Evolutionary conservation across 1,140 invertebrate species (phyloP).

Genomic region (Pissodes strobi): DNA sequence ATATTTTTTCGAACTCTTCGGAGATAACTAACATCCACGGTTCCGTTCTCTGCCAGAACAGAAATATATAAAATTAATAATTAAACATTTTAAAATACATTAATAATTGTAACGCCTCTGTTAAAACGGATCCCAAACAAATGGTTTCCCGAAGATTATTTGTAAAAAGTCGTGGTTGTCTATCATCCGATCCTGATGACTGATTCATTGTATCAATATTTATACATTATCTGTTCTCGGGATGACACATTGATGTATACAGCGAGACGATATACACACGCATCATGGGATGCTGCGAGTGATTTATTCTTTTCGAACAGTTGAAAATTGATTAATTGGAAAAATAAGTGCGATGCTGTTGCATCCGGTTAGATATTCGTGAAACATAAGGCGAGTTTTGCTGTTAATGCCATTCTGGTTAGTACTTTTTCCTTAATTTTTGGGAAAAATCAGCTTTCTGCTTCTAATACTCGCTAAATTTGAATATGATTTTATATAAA

Average conservation of each 20-base stretch:
- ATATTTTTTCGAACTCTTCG: too few species aligned
- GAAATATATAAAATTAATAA: too few species aligned
- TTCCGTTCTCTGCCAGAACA: too few species aligned
- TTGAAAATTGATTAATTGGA: constrained; percentile 28
- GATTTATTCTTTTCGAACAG: constrained; percentile 26
- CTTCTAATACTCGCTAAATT: too few species aligned
- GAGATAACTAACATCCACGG: too few species aligned
- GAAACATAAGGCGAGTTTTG: too few species aligned
- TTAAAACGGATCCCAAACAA: constrained; percentile 26
- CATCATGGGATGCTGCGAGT: constrained; percentile 26
- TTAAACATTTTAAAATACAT: too few species aligned
- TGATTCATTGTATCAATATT: constrained; percentile 39
- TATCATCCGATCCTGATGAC: constrained; percentile 37
- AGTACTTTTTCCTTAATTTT: too few species aligned
- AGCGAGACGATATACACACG: constrained; percentile 32
- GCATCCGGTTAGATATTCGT: too few species aligned
- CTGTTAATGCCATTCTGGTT: too few species aligned
- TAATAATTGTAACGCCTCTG: constrained; percentile 20
- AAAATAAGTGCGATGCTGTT: constrained; percentile 13
- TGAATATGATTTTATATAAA: too few species aligned
- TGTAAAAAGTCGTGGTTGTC: constrained; percentile 36
- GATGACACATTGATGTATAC: constrained; percentile 39
- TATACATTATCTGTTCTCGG: constrained; percentile 35
- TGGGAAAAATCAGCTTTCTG: too few species aligned
- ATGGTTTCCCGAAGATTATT: constrained; percentile 35